These are phyloP conservation scores for Brachionus paranguensis DNA, from an alignment of 1,140 invertebrate species.

Conservation along the genomic window DNA sequence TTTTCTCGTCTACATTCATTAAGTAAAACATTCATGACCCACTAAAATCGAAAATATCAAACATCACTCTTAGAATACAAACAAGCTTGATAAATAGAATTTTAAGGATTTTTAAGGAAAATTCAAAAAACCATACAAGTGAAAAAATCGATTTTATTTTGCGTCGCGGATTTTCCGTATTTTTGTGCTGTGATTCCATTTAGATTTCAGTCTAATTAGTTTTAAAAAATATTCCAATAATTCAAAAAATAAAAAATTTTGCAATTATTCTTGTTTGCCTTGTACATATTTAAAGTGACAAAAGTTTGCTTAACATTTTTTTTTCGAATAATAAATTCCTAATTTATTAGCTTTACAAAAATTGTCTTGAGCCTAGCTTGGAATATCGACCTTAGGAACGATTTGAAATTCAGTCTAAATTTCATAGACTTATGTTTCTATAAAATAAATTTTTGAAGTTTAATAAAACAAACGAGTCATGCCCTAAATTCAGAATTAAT, in stretches of 20 bases:
- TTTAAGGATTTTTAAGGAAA: background rate
- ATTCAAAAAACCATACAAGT: background rate
- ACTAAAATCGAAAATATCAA: background rate
- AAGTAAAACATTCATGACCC: background rate
- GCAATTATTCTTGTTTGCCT: background rate
- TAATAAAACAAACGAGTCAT: background rate
- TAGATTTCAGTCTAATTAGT: background rate
- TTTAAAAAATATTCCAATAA: background rate
- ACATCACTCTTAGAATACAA: background rate
- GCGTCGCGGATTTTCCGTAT: background rate
- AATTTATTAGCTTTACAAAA: background rate
- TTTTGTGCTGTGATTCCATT: background rate
- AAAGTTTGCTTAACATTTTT: background rate
- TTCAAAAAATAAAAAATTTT: background rate
- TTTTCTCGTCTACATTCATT: background rate
- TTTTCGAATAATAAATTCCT: background rate
- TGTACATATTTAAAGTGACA: background rate
- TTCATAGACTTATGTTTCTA: background rate
- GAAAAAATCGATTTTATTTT: background rate
- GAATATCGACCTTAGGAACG: background rate
- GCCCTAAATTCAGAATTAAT: background rate
- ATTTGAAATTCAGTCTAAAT: background rate
- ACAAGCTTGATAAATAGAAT: background rate
- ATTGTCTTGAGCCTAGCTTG: background rate
- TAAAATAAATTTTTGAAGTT: background rate